A percentile compares a stretch with the other conserved stretches of the same genome.
Evolutionary conservation across 1,140 invertebrate species (phyloP).

Genomic region (Melitaea cinxia): DNA sequence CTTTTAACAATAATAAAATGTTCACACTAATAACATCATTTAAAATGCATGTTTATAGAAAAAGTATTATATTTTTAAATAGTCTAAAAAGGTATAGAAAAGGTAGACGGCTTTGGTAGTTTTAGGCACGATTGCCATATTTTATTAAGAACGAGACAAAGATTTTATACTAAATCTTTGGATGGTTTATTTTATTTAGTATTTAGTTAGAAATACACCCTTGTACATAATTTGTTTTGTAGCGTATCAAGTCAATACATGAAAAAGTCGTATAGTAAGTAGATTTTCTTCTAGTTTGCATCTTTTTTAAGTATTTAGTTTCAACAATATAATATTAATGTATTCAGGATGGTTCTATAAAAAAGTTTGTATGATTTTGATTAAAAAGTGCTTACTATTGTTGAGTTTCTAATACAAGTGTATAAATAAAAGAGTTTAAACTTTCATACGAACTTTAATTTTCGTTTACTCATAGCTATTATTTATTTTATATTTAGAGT

Average conservation of each 20-base stretch:
- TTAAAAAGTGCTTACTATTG: not conserved
- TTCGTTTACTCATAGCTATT: conserved; percentile 34
- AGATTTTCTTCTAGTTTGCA: not conserved
- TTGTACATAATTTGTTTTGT: conserved; percentile 15
- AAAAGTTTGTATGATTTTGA: conserved; percentile 12
- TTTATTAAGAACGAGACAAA: conserved; percentile 30
- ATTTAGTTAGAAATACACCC: not conserved
- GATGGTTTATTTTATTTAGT: conserved; percentile 3
- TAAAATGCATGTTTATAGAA: conserved; percentile 4
- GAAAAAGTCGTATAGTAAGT: conserved; percentile 4
- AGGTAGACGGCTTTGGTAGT: conserved; percentile 21
- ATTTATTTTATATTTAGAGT: conserved; percentile 41
- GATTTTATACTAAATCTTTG: conserved; percentile 4
- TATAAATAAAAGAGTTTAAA: not conserved
- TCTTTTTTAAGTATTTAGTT: not conserved
- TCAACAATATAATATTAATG: not conserved
- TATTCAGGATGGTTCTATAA: not conserved
- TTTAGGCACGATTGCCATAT: conserved; percentile 37
- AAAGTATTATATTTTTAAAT: conserved; percentile 25
- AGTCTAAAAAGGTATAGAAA: conserved; percentile 20
- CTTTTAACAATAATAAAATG: not conserved
- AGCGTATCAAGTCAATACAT: conserved; percentile 9
- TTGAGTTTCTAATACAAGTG: not conserved
- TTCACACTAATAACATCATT: not conserved
- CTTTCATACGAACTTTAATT: conserved; percentile 26